phyloP scores from a whole-genome alignment of 2,797 vertebrate species.

The Cichlasoma orientale region DNA sequence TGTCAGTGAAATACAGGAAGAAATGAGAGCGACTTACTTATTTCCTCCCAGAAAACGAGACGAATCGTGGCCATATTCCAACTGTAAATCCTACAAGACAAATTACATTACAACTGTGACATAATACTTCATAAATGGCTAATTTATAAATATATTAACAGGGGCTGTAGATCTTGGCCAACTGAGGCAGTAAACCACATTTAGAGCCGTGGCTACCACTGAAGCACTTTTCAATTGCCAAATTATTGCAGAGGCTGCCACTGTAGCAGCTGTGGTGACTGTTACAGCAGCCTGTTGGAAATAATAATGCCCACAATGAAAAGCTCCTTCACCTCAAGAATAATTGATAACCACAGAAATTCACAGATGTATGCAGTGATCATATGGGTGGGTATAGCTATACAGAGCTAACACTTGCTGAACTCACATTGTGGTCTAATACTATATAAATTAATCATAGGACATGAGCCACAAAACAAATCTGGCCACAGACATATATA shows the following conservation, averaged over 20 bases:
- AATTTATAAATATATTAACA: not conserved
- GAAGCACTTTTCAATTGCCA: not conserved
- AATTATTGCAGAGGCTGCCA: not conserved
- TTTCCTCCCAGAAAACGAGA: slow-evolving; percentile 90
- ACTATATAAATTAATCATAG: not conserved
- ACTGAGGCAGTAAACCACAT: not conserved
- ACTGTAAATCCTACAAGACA: slow-evolving; percentile 87
- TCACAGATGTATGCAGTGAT: not conserved
- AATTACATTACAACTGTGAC: slow-evolving; percentile 18
- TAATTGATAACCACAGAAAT: not conserved
- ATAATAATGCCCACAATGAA: not conserved
- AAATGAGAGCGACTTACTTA: slow-evolving; percentile 84
- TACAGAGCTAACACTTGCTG: not conserved
- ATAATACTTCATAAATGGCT: not conserved
- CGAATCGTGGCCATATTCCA: slow-evolving; percentile 91
- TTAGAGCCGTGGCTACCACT: not conserved
- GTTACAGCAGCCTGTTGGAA: slow-evolving; percentile 9
- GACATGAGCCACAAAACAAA: not conserved
- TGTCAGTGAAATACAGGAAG: not conserved
- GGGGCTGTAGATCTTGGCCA: not conserved
- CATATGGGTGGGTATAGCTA: not conserved
- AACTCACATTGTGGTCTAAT: slow-evolving; percentile 3
- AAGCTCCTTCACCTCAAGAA: not conserved
- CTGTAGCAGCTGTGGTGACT: not conserved
- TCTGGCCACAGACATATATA: not conserved